Evolutionary conservation across 2,888 invertebrate species (phyloP).

Genomic region (Netelia melanura): DNA sequence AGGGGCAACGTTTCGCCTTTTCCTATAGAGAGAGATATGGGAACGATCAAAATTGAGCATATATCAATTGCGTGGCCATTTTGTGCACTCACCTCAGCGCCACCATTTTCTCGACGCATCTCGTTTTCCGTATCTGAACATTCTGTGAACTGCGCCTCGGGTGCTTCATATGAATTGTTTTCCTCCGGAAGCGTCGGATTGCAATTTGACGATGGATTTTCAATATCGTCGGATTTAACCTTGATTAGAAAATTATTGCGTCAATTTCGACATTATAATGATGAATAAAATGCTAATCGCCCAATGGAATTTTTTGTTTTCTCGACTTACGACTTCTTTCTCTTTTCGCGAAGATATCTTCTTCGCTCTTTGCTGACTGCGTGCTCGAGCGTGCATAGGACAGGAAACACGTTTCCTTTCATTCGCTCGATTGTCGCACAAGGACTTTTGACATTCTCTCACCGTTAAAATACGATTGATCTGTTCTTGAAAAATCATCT

Average conservation of each 20-base stretch:
- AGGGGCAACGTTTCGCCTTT: not conserved
- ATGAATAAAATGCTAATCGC: not conserved
- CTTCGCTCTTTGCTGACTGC: constrained; percentile 58
- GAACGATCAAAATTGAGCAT: not conserved
- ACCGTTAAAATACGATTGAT: constrained; percentile 75
- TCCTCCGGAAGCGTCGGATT: not conserved
- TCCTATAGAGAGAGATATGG: not conserved
- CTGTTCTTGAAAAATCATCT: constrained; percentile 75
- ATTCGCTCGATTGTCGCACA: not conserved
- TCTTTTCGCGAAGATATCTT: constrained; percentile 61
- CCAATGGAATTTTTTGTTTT: not conserved
- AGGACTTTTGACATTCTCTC: constrained; percentile 62
- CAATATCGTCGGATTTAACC: not conserved
- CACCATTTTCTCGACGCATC: constrained; percentile 5
- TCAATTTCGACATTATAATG: not conserved
- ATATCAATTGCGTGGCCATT: not conserved
- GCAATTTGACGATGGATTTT: not conserved
- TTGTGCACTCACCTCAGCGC: constrained; percentile 22
- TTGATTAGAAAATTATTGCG: not conserved
- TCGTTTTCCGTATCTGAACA: constrained; percentile 1
- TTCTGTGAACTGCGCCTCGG: not conserved
- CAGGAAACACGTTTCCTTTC: constrained; percentile 61
- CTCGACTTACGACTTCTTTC: constrained; percentile 61
- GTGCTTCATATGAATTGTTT: not conserved
- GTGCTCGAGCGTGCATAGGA: constrained; percentile 58